Conservation (phyloP, 2,113 vertebrate species). For the Tringa solitaria region DNA sequence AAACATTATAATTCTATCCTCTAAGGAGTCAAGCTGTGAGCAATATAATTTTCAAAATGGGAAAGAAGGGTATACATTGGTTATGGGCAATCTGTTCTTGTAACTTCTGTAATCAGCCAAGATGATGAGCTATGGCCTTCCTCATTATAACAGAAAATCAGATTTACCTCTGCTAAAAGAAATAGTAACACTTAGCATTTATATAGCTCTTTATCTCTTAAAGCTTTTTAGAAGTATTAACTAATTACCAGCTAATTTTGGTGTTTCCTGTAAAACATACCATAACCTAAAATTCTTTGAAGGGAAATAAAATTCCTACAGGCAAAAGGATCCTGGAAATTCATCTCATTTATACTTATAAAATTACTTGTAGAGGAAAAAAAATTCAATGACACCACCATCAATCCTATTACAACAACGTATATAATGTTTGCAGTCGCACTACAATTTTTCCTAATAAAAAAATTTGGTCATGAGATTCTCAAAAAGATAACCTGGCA, state of each 20-base stretch:
- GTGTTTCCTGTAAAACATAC: neutral
- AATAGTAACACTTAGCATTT: constrained; percentile 45
- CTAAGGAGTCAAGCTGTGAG: constrained; percentile 59
- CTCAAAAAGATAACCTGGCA: neutral
- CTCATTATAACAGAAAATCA: constrained; percentile 37
- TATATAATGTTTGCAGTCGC: neutral
- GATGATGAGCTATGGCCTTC: constrained; percentile 40
- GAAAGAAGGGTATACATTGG: constrained; percentile 17
- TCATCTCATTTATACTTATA: neutral
- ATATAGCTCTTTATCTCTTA: constrained; percentile 8
- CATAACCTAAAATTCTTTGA: neutral
- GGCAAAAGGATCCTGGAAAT: neutral
- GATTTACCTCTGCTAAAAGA: constrained; percentile 41
- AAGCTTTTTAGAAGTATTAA: constrained; percentile 30
- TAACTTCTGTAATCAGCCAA: constrained; percentile 27
- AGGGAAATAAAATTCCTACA: neutral
- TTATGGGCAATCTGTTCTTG: constrained; percentile 60
- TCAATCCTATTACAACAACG: neutral
- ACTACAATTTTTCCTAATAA: neutral
- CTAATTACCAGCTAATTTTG: neutral
- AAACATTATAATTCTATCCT: constrained; percentile 33
- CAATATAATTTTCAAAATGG: constrained; percentile 57
- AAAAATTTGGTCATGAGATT: neutral
- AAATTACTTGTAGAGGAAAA: neutral
- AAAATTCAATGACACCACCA: rapidly evolving